A percentile compares a stretch with the other conserved stretches of the same genome.
phyloP scores from a whole-genome alignment of 2,113 vertebrate genomes.

The Thamnophis sirtalis region DNA sequence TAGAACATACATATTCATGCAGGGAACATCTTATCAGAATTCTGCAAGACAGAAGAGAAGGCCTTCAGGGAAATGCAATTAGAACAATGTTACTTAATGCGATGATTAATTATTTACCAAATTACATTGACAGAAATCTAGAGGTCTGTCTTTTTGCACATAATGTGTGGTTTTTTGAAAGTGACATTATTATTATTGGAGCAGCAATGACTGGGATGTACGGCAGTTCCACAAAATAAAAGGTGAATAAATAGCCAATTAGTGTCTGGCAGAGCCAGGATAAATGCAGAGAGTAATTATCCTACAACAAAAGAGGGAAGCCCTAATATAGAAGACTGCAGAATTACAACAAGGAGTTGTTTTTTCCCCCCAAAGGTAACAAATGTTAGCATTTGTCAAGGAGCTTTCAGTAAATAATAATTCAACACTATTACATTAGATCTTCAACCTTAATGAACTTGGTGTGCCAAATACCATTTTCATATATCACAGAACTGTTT shows the following conservation, averaged over 20 bases:
- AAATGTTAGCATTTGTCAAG: neutral
- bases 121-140: neutral
- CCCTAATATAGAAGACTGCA: neutral
- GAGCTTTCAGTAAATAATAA: neutral
- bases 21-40: neutral
- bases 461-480: neutral
- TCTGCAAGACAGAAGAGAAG: neutral
- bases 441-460: neutral
- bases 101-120: neutral
- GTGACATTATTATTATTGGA: neutral
- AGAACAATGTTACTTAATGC: neutral
- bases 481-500: constrained; percentile 3
- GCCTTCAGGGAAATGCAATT: neutral
- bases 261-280: neutral
- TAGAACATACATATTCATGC: neutral
- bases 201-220: neutral
- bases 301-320: neutral
- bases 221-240: neutral
- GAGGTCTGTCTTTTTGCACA: constrained; percentile 17
- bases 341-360: neutral
- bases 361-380: neutral
- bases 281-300: neutral
- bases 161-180: neutral
- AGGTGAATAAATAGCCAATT: neutral
- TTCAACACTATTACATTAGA: neutral